Evolutionary conservation across 2,888 invertebrate species (phyloP).

Genomic region (Netelia inedita): DNA sequence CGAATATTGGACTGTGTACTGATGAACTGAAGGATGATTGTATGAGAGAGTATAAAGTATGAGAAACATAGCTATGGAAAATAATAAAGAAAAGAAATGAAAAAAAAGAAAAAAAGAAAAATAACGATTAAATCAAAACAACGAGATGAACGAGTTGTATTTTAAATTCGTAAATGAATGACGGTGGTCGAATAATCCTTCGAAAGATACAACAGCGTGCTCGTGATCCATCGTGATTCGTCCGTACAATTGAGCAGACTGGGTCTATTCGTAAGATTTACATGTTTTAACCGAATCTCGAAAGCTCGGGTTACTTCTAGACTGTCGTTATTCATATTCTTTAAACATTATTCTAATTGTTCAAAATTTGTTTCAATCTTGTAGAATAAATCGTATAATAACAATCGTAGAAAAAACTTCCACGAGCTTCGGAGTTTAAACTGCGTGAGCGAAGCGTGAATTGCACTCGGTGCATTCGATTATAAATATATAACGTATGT

Average conservation of each 20-base stretch:
- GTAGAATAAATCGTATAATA: background rate
- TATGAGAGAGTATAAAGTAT: conserved; percentile 39
- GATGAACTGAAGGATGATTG: conserved; percentile 53
- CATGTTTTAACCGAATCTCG: background rate
- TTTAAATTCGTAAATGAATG: background rate
- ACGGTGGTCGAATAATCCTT: background rate
- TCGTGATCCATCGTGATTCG: background rate
- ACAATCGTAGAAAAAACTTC: background rate
- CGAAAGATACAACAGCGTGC: background rate
- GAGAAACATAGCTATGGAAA: conserved; percentile 48
- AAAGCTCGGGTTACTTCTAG: background rate
- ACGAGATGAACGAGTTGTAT: background rate
- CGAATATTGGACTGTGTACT: conserved; percentile 48
- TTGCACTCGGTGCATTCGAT: conserved; percentile 50
- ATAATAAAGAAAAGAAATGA: conserved; percentile 22
- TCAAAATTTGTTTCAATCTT: no score
- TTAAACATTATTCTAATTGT: no score
- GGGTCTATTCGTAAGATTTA: background rate
- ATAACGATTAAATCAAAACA: background rate
- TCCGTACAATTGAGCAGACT: background rate
- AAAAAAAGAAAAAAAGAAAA: background rate
- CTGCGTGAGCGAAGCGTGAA: conserved; percentile 63
- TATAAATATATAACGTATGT: conserved; percentile 62
- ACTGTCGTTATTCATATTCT: background rate
- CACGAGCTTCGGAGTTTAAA: conserved; percentile 36